Evolutionary conservation across 2,113 vertebrate species (phyloP), one percentile per base, ranked within the genome.

Genomic region (Corydoras maculifer): DNA sequence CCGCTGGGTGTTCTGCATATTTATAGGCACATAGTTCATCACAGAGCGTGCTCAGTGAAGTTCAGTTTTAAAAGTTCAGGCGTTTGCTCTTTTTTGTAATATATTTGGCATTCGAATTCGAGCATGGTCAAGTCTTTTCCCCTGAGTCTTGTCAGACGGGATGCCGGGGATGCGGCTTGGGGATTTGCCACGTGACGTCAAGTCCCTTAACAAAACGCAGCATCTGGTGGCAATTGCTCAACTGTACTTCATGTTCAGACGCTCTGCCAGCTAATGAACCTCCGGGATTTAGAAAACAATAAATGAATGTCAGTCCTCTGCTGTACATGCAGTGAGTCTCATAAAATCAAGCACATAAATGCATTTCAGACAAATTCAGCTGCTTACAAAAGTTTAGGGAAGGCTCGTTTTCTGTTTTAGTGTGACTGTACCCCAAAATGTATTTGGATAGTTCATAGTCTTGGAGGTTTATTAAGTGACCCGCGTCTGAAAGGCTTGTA

Each of bases 251-350:
- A 18, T 32, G 30, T 67, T 70, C 48, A 32, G 67, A 60, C n/a
- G 13, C 77, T 72, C 77, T 53, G 15, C 15, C 51, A 35, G 54
- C 65, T 69, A 76, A 82, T 81, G 77, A 78, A 68, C 77, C 74
- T 58, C 32, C 61, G 71, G 72, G 70, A 78, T 70, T 65, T 62
- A 58, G 77, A 74, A 58, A 75, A 74, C 59, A 83, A 79, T 72
- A 69, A 79, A 78, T 74, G 81, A 87, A 86, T 76, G 49, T 63
- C 51, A 57, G 77, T 65, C 61, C 68, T 43, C 35, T 43, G 35
- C 18, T 25, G 18, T 25, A 1, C 18, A 25, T 25, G 18, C 18
- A 25, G 18, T 25, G 18, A 25, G 18, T 25, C 18, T 43, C 35
- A 43, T 43, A 8, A 43, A 43, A 43, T 43, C 35, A 2, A 2